Evolutionary conservation across 1,140 invertebrate genomes (phyloP), one percentile per base, ranked within the genome.

Genomic region (Alviniconcha marisindica): DNA sequence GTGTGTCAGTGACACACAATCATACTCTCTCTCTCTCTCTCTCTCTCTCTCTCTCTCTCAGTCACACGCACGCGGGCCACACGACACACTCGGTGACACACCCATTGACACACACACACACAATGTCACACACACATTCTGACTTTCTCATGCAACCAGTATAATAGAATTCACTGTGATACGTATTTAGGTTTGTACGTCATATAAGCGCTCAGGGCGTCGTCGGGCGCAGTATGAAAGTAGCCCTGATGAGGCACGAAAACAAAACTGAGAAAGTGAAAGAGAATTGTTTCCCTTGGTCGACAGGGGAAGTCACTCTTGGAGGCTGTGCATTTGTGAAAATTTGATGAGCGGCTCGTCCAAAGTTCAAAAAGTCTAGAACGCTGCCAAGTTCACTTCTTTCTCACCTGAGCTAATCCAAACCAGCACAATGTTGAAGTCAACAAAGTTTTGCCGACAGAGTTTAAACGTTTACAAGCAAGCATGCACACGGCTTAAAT

Each of bases 221-320:
- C 15, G 3, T 71, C 21, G 10, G 18, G 21, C 21, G 31, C 15
- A 36, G 5, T 18, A 36, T 36, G 66, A 36, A 33, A 15, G 28
- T 7, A 4, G 3, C 10, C 10, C 28, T 14, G 0, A 36, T 18
- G 18, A 10, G 10, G 15, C 4, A 69, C 14, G 66, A 71, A 71
- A 28, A 33, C n/a, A 24, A 15, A 18, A n/a, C 2, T 60, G n/a
- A n/a, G 10, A 42, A 74, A 42, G 5, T 12, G 36, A 74, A 74
- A 74, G 36, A n/a, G 42, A 76, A 54, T 76, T 48, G 40, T 51
- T 31, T 28, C 73, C 73, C 73, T 76, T 76, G 14, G 40, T 38
- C 7, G 14, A 1, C n/a, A 51, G 28, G 40, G 15, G 7, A 24
- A 5, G 36, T 76, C 73, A 51, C 73, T 76, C 42, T 76, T n/a